Percentiles rank a stretch among this genome's conserved stretches.
These are phyloP conservation scores for Euwallacea similis DNA, from an alignment of 1,140 invertebrate genomes.

Conservation along the genomic window DNA sequence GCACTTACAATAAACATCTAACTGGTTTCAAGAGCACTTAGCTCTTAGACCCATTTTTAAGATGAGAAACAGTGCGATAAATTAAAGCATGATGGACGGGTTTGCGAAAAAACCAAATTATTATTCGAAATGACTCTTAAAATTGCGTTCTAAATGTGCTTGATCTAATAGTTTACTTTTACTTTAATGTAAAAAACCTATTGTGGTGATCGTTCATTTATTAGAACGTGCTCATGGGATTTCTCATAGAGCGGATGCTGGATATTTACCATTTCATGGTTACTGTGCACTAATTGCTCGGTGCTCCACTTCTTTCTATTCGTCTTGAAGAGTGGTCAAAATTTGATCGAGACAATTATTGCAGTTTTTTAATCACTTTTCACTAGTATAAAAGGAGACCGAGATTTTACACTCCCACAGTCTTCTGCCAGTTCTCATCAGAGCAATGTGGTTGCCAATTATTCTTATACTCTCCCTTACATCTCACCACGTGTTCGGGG, in stretches of 20 bases:
- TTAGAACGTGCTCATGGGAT: conserved; percentile 12
- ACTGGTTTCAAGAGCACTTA: conserved; percentile 5
- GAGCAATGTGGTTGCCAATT: background rate
- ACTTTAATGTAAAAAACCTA: conserved; percentile 11
- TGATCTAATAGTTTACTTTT: conserved; percentile 18
- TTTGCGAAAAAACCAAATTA: conserved; percentile 10
- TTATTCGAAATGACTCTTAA: conserved; percentile 9
- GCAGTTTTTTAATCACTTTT: conserved; percentile 34
- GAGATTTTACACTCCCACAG: conserved; percentile 6
- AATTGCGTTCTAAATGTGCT: conserved; percentile 14
- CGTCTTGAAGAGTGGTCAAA: conserved; percentile 37
- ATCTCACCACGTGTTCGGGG: conserved; percentile 15
- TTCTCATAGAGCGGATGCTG: conserved; percentile 21
- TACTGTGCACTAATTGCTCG: conserved; percentile 31
- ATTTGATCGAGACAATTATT: conserved; percentile 30
- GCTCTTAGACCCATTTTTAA: conserved; percentile 8
- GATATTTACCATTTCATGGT: conserved; percentile 31
- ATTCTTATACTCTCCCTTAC: conserved; percentile 8
- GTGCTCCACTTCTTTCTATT: conserved; percentile 43
- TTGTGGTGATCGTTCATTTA: conserved; percentile 18
- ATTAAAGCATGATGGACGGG: conserved; percentile 5
- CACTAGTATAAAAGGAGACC: conserved; percentile 19
- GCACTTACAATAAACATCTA: background rate
- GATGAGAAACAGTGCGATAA: conserved; percentile 17
- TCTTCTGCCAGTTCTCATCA: background rate